Base-by-base conservation (phyloP, 2,888 invertebrate species). In the Polyommatus iphigenia region DNA sequence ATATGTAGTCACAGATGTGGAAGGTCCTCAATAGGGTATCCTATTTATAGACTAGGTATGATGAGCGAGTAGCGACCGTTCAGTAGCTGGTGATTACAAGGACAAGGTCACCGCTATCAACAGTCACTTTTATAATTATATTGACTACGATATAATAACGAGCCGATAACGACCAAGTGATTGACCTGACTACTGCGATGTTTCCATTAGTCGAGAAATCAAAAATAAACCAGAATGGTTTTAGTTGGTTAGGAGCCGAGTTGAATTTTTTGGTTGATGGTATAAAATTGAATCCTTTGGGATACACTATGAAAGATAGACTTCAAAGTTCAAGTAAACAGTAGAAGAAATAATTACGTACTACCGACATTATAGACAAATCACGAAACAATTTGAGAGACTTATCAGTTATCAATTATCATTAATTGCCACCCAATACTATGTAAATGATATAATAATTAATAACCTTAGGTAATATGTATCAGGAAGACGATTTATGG, bases 141-240 rank as follows among this genome's bases (percentile, higher is more conserved):
- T n/a, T 20, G 72, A 8, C n/a, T 36, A 41, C 46, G 46, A 46
- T 24, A 73, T 7, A 71, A n/a, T 62, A 72, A 72, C 41, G 46
- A 73, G 73, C 73, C 46, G 73, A 73, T 73, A 73, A 73, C 13
- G 15, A 46, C 41, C n/a, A 46, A 73, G 73, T 24, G 73, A 73
- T 73, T 73, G 46, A 73, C 73, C 46, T 13, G 46, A 73, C 20
- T 50, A 73, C 13, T 46, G 41, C 67, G 5, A 32, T 32, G 29
- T 29, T 32, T 67, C 67, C 6, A 67, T 24, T 62, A 20, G 62
- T 62, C 8, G 62, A 3, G 10, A 13, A 24, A 4, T 24, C 15
- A 67, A 29, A 67, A 67, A 67, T 29, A 67, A 32, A 32, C 15
- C 13, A 67, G 5, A 5, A 67, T 24, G 4, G 10, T 24, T 13